Base-by-base conservation (phyloP, 2,888 invertebrate species). In the Orthosia cruda region DNA sequence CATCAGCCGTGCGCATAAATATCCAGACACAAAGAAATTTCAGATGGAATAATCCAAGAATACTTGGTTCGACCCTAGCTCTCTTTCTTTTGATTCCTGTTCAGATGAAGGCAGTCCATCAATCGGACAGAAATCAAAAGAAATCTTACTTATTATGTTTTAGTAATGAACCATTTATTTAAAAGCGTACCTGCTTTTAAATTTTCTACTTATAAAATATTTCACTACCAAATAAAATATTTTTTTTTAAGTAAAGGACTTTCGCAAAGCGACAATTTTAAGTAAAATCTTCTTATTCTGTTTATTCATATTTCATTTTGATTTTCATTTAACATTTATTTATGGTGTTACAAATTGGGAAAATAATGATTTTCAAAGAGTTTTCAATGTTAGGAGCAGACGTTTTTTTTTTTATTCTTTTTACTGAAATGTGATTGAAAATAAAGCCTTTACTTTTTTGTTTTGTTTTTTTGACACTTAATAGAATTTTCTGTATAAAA, bases 331-430 rank as follows among this genome's bases (percentile, higher is more conserved):
- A 47, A 3, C 9, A 40, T 40, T 65, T 54, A 40, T 55, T 68
- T 83, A 67, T 79, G 71, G 72, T 74, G 52, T 63, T 67, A 23
- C 15, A 23, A 71, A 65, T 57, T 59, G 20, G 40, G 52, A 7
- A 57, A 65, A 61, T 13, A 77, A 65, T 32, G n/a, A 47, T 66
- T 69, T 45, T 70, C 71, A 80, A 82, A 82, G 71, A 61, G 65
- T 18, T 66, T 54, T 26, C 9, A 13, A 57, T 16, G 66, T 64
- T 47, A 11, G 9, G 3, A 50, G 4, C 50, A 73, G 63, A 64
- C 23, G 40, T 26, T 66, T 50, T n/a, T 9, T 49, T 57, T 32
- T 55, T 15, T 13, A 57, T 47, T 2, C 13, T 15, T 54, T 65
- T 32, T 11, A 18, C 4, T 7, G 12, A 55, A 57, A 12, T 58